Evolutionary conservation across 2,113 vertebrate species (phyloP), one percentile per base, ranked within the genome.

Genomic region (Sapajus apella): DNA sequence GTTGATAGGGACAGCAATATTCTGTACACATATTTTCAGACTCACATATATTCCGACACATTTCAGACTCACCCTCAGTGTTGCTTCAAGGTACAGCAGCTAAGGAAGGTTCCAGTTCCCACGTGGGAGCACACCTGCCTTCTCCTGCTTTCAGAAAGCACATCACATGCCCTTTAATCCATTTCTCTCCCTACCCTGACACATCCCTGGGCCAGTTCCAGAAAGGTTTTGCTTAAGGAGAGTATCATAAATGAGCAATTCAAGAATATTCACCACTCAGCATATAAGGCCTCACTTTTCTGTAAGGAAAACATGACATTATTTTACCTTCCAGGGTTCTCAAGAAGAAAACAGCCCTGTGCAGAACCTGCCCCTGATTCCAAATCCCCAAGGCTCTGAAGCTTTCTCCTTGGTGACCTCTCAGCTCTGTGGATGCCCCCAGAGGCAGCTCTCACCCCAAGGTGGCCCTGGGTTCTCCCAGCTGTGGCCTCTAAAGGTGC

Each of bases 171-270:
- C 13, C 45, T 2, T 40, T 4, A 1, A 32, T 9, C 64, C 30
- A 0, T 32, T 2, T 12, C 25, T 21, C 13, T 64, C 35, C 45
- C 37, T 5, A 0, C 12, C 35, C 13, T 8, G 7, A 0, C 0
- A 9, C 37, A 27, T 20, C 64, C 35, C 6, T 40, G 10, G 35
- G 12, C 43, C 52, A 21, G 6, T 0, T 56, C 47, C 61, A 18
- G 4, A 11, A 3, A 16, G 21, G 8, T 13, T 75, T 30, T 47
- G 2, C 18, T 13, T 81, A 10, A 30, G 45, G 20, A 2, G 40
- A 23, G 20, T 23, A n/a, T 12, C 3, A 35, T 20, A 40, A 25
- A 16, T 16, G 61, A 90, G 23, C 1, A 3, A 4, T 82, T 58
- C 87, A 32, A 0, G 40, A 16, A 43, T 3, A 4, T 0, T 20